Conservation (phyloP, 2,797 vertebrate genomes). For the Halcyon smyrnensis region DNA sequence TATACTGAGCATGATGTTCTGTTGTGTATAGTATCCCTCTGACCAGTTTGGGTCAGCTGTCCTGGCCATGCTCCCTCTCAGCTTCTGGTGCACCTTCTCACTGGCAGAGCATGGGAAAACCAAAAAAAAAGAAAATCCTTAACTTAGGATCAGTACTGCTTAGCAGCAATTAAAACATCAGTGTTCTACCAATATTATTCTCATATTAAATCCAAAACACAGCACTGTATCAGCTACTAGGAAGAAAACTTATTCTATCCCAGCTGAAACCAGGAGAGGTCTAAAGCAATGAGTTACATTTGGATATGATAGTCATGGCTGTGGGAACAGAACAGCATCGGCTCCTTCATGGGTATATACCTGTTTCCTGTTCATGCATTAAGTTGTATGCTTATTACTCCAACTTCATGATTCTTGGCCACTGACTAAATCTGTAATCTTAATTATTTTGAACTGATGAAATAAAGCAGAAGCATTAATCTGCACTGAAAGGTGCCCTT, state of each 20-base stretch:
- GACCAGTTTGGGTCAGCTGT: too few species aligned
- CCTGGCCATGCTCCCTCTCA: neutral
- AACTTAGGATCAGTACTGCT: neutral
- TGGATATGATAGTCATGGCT: neutral
- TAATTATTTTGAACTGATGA: neutral
- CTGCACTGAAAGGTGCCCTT: neutral
- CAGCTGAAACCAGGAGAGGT: neutral
- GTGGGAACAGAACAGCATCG: neutral
- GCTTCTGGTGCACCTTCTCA: neutral
- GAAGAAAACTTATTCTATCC: neutral
- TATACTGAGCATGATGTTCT: too few species aligned
- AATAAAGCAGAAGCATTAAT: neutral
- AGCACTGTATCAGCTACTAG: neutral
- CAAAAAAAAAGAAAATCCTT: neutral
- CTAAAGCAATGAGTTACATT: neutral
- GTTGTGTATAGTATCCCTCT: too few species aligned
- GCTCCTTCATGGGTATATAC: neutral
- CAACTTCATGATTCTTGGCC: neutral
- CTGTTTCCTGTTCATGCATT: neutral
- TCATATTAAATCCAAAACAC: neutral
- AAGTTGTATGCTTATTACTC: neutral
- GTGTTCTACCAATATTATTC: neutral
- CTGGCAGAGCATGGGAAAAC: neutral
- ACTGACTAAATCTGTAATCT: neutral
- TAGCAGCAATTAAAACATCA: neutral